Evolutionary conservation across 2,888 invertebrate species (phyloP), one percentile per base, ranked within the genome.

Genomic region (Plutella xylostella): DNA sequence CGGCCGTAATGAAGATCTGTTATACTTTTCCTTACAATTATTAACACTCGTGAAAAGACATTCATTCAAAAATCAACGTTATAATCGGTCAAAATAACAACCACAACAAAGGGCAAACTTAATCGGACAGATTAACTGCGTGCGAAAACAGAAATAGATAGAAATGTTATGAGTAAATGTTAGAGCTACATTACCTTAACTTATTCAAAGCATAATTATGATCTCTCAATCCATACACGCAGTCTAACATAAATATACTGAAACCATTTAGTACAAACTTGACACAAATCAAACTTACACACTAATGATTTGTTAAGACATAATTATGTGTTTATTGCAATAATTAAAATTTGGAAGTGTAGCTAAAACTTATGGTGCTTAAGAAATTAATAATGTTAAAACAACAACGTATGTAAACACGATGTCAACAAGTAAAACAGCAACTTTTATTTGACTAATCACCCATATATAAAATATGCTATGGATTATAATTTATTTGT

Each of bases 21-120:
- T 75, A 72, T 70, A n/a, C 72, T 74, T 73, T 76, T 76, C 74
- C 71, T 73, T 74, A 74, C 73, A 71, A 64, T 53, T 55, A n/a
- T 60, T 63, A 68, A 65, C 62, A 68, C 62, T 57, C 59, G 18
- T 48, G 44, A 59, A 57, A 60, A 57, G 51, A 60, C 65, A 64
- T 63, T 58, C 64, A 63, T 58, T 54, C 65, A 55, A 61, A 64
- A 62, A 54, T 59, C 61, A 66, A 65, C 63, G 58, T 18, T 55
- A 44, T 42, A 49, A 54, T 48, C 53, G 55, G 59, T 15, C n/a
- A 25, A 20, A 63, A 63, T 56, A 54, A 51, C 51, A 57, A 57
- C 54, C 50, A 56, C 56, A 60, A 67, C 61, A 63, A 65, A 51
- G 57, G 49, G 56, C 59, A 61, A 68, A 64, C 58, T 58, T 65